phyloP scores from a whole-genome alignment of 37 sponge, comb jelly and placozoan species.

The Agelas oroides region DNA sequence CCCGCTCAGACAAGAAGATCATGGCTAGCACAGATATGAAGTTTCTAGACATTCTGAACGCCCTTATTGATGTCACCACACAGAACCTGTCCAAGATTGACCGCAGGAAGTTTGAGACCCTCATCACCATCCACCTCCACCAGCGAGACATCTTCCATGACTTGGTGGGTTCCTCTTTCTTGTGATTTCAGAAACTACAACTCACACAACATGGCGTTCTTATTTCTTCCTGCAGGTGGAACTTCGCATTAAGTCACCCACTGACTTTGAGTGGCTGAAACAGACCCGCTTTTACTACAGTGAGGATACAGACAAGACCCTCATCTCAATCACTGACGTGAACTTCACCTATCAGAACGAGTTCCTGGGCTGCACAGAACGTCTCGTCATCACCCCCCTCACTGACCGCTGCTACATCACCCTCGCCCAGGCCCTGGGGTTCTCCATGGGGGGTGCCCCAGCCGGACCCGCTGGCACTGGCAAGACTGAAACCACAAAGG shows the following conservation, averaged over 20 bases:
- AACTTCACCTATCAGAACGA: conserved; percentile 98
- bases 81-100: conserved; percentile 91
- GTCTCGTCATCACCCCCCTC: conserved; percentile 98
- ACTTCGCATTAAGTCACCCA: conserved; percentile 77
- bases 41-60: conserved; percentile 89
- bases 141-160: conserved; percentile 98
- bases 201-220: too few relatives aligned
- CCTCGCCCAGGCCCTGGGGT: conserved; percentile 96
- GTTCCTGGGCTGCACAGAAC: conserved; percentile 98
- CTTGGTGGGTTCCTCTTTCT: conserved; percentile 45
- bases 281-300: conserved; percentile 97
- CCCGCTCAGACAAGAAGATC: conserved; percentile 88
- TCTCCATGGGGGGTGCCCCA: conserved; percentile 97
- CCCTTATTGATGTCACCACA: conserved; percentile 93
- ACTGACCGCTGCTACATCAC: conserved; percentile 99
- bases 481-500: conserved; percentile 94
- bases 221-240: conserved; percentile 37
- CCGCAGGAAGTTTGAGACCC: conserved; percentile 91
- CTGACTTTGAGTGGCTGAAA: conserved; percentile 99
- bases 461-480: conserved; percentile 98
- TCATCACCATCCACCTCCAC: conserved; percentile 99
- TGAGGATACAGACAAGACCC: conserved; percentile 85
- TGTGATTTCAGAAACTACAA: not conserved
- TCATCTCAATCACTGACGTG: conserved; percentile 96
- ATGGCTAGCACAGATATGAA: conserved; percentile 86